phyloP scores from a whole-genome alignment of 2,797 vertebrate species.

The Falco peregrinus region DNA sequence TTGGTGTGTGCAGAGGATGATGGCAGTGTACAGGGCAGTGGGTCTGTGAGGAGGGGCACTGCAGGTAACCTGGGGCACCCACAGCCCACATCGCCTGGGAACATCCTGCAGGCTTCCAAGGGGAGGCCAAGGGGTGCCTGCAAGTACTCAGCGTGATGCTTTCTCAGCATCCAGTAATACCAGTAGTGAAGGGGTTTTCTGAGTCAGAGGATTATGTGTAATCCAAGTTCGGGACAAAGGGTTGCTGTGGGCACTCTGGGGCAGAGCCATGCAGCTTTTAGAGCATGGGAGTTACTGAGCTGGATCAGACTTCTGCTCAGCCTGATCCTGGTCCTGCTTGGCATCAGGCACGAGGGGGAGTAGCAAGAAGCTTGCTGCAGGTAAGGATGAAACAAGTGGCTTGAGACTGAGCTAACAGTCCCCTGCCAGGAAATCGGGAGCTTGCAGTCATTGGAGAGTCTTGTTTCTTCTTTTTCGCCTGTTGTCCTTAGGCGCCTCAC shows the following conservation, averaged over 20 bases:
- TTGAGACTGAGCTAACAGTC: not conserved
- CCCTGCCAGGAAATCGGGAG: not conserved
- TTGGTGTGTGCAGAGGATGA: not conserved
- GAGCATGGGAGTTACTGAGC: not conserved
- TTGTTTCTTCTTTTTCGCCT: not conserved
- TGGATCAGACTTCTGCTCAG: not conserved
- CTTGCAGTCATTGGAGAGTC: not conserved
- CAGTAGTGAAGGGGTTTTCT: not conserved
- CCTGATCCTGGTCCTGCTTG: not conserved
- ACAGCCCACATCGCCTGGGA: not conserved
- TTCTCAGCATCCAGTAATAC: not conserved
- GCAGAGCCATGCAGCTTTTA: fast-evolving
- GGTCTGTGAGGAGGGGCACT: not conserved
- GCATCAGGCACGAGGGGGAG: not conserved
- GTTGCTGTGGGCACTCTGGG: not conserved
- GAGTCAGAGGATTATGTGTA: not conserved
- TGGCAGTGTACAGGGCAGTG: not conserved
- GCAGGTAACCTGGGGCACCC: not conserved
- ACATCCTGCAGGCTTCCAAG: not conserved
- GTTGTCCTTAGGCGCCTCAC: not conserved
- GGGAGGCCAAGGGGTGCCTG: not conserved
- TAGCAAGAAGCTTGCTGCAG: not conserved
- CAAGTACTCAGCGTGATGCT: fast-evolving
- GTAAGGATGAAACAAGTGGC: not conserved
- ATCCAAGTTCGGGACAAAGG: not conserved